phyloP scores from a whole-genome alignment of 2,888 invertebrate genomes.

The Anodontia alba region DNA sequence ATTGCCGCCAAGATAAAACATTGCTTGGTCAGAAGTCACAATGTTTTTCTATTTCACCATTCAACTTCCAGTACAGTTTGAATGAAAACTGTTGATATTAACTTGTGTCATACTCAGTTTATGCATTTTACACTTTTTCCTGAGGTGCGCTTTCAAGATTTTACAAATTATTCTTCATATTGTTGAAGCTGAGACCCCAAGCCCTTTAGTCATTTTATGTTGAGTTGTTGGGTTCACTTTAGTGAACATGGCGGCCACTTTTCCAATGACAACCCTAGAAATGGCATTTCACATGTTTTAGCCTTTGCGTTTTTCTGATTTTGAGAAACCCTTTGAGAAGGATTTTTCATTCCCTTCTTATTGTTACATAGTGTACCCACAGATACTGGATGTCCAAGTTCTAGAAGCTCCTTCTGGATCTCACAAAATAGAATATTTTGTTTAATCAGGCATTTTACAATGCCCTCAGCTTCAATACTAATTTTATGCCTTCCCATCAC shows the following conservation, averaged over 20 bases:
- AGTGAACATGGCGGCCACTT: not conserved
- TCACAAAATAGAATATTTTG: too few species aligned
- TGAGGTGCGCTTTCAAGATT: not conserved
- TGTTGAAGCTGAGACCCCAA: not conserved
- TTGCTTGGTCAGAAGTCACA: not conserved
- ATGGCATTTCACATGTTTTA: not conserved
- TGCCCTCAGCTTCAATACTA: too few species aligned
- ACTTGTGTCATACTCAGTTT: not conserved
- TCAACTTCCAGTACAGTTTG: not conserved
- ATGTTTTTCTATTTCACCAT: not conserved
- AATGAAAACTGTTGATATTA: not conserved
- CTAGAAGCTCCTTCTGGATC: not conserved
- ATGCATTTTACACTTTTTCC: not conserved
- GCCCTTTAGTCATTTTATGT: not conserved
- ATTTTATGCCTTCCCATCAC: too few species aligned
- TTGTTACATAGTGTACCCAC: not conserved
- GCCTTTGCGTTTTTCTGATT: not conserved
- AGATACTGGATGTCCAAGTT: not conserved
- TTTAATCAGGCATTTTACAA: too few species aligned
- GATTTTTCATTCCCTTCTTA: not conserved
- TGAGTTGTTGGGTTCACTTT: not conserved
- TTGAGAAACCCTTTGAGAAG: not conserved
- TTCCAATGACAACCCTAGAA: not conserved
- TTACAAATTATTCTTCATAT: not conserved
- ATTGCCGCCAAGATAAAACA: not conserved